Percentiles rank a stretch among this genome's conserved stretches.
phyloP scores from a whole-genome alignment of 2,888 invertebrate genomes.

The Parelbella ahira region DNA sequence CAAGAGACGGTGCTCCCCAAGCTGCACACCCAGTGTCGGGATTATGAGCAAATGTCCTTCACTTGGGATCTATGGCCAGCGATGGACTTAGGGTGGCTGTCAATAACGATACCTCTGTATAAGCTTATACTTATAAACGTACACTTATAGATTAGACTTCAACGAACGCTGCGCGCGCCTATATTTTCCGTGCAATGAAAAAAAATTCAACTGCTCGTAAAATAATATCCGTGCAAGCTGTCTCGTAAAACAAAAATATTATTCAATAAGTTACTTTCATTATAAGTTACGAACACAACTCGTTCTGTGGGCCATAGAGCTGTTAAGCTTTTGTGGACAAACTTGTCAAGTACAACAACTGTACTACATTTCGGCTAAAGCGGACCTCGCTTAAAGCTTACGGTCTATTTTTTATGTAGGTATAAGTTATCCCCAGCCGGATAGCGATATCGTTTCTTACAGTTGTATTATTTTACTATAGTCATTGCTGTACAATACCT shows the following conservation, averaged over 20 bases:
- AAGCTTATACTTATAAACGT: too few species aligned
- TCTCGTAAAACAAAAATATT: slow-evolving; percentile 15
- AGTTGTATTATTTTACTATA: not conserved
- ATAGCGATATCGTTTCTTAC: not conserved
- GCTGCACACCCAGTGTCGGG: too few species aligned
- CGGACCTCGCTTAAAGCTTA: slow-evolving; percentile 21
- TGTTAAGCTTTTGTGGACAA: slow-evolving; percentile 32
- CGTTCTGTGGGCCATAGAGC: slow-evolving; percentile 25
- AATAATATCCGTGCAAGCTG: not conserved
- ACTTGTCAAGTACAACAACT: slow-evolving; percentile 39
- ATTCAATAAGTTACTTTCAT: slow-evolving; percentile 24
- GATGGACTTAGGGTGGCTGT: too few species aligned
- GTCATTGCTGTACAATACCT: not conserved
- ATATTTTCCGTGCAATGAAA: not conserved
- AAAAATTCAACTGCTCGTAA: not conserved
- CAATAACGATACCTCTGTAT: too few species aligned
- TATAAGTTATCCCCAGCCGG: not conserved
- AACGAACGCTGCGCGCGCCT: slow-evolving; percentile 6
- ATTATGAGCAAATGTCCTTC: too few species aligned
- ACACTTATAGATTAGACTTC: slow-evolving; percentile 3
- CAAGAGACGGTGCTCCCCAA: too few species aligned
- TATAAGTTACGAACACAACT: slow-evolving; percentile 25
- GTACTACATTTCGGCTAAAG: slow-evolving; percentile 30
- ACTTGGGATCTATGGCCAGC: too few species aligned
- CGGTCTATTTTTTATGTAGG: slow-evolving; percentile 11